A percentile compares a stretch with the other conserved stretches of the same genome.
phyloP scores from a whole-genome alignment of 2,888 invertebrate species.

The Agapetus fuscipes region DNA sequence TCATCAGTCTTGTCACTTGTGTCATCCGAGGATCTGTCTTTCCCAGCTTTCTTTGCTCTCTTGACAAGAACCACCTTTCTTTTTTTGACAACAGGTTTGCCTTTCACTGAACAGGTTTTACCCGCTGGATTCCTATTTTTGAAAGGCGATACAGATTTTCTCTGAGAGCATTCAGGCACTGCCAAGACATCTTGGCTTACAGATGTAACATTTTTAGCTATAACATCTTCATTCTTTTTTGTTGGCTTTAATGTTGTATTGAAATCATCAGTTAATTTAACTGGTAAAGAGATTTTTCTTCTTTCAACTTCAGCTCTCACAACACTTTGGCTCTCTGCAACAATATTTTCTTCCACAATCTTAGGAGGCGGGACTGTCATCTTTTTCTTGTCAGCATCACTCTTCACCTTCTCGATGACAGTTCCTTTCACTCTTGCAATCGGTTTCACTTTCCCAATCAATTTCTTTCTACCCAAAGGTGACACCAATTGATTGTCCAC shows the following conservation, averaged over 20 bases:
- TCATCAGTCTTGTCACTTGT: conserved; percentile 21
- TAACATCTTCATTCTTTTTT: conserved; percentile 9
- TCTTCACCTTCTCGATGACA: conserved; percentile 35
- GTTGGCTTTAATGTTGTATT: conserved; percentile 11
- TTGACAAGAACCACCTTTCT: conserved; percentile 1
- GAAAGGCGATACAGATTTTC: not conserved
- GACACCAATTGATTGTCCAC: conserved; percentile 12
- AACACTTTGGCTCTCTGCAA: conserved; percentile 24
- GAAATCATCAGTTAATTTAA: conserved; percentile 7
- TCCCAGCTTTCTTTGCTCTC: conserved; percentile 7
- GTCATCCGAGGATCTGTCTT: conserved; percentile 1
- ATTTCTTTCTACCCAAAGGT: conserved; percentile 16
- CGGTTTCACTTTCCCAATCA: conserved; percentile 37
- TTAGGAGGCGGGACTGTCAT: conserved; percentile 35
- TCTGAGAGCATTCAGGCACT: not conserved
- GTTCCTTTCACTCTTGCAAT: conserved; percentile 45
- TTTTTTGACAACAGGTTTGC: not conserved
- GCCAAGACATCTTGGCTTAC: conserved; percentile 1
- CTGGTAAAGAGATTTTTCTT: conserved; percentile 7
- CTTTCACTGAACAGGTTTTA: no score
- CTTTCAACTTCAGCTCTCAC: conserved; percentile 12
- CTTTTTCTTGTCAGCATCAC: conserved; percentile 39
- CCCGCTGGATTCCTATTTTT: no score
- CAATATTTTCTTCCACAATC: conserved; percentile 32
- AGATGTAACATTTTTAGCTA: no score